phyloP scores from a whole-genome alignment of 2,888 invertebrate species.

The Lamellibrachia satsuma region DNA sequence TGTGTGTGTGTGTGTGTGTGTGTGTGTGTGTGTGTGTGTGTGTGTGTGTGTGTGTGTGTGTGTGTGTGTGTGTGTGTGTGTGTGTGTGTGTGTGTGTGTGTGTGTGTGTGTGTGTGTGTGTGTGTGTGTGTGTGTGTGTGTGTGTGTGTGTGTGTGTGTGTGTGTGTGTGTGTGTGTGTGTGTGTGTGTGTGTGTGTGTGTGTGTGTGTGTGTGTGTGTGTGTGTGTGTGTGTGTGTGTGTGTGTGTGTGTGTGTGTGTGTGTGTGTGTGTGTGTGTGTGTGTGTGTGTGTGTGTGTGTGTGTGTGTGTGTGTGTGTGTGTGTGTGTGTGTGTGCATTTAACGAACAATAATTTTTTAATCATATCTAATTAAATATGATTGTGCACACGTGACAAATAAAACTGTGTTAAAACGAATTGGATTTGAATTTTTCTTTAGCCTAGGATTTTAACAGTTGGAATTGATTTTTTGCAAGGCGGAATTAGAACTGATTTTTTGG shows the following conservation, averaged over 20 bases:
- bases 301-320: not conserved
- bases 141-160: not conserved
- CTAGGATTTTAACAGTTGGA: too few species aligned
- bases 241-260: not conserved
- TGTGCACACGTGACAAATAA: too few species aligned
- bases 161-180: not conserved
- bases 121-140: conserved; percentile 1
- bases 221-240: not conserved
- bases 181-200: not conserved
- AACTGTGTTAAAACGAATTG: too few species aligned
- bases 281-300: not conserved
- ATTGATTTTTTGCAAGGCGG: too few species aligned
- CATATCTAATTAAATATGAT: too few species aligned
- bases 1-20: not conserved
- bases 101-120: conserved; percentile 1
- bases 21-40: not conserved
- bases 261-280: not conserved
- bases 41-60: conserved; percentile 1
- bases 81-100: conserved; percentile 1
- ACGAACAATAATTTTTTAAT: too few species aligned
- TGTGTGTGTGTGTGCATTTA: not conserved
- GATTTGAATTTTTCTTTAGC: too few species aligned
- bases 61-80: conserved; percentile 1
- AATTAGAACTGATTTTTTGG: too few species aligned
- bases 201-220: not conserved